Evolutionary conservation across 2,888 invertebrate genomes (phyloP).

Genomic region (Scaptodrosophila latifasciaeformis): DNA sequence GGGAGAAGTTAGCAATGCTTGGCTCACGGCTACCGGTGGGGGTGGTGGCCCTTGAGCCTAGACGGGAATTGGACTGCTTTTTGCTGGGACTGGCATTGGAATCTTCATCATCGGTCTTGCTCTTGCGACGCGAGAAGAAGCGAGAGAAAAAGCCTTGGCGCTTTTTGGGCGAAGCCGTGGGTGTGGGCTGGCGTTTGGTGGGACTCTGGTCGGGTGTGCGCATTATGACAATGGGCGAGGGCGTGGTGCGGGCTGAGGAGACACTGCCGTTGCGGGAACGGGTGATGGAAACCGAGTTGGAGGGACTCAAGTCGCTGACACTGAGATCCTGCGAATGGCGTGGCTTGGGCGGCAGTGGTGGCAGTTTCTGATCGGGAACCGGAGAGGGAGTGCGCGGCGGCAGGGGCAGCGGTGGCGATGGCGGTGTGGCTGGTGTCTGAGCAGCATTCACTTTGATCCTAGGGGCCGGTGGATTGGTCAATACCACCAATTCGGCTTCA

Average conservation of each 20-base stretch:
- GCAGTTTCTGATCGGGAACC: conserved; percentile 79
- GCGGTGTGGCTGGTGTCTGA: conserved; percentile 67
- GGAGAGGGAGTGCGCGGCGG: conserved; percentile 67
- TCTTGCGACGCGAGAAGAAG: conserved; percentile 77
- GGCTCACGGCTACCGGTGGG: conserved; percentile 70
- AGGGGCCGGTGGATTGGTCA: conserved; percentile 75
- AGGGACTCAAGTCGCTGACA: conserved; percentile 45
- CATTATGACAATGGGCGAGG: conserved; percentile 74
- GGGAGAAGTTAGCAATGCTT: conserved; percentile 68
- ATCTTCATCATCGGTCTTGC: conserved; percentile 71
- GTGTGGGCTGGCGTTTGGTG: conserved; percentile 76
- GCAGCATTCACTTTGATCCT: conserved; percentile 75
- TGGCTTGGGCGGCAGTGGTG: conserved; percentile 88
- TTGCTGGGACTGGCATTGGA: conserved; percentile 18
- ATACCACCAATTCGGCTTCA: conserved; percentile 74
- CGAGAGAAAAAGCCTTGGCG: conserved; percentile 81
- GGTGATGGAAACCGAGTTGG: conserved; percentile 51
- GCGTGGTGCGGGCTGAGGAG: conserved; percentile 67
- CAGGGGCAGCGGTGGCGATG: conserved; percentile 59
- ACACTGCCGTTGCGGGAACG: conserved; percentile 62
- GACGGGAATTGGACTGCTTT: conserved; percentile 4
- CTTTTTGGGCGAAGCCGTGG: conserved; percentile 77
- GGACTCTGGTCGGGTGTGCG: conserved; percentile 76
- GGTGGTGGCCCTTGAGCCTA: conserved; percentile 50
- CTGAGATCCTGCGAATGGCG: conserved; percentile 77